Percentiles rank a stretch among this genome's conserved stretches.
phyloP scores from a whole-genome alignment of 2,797 vertebrate genomes.

The Xenopus petersii region DNA sequence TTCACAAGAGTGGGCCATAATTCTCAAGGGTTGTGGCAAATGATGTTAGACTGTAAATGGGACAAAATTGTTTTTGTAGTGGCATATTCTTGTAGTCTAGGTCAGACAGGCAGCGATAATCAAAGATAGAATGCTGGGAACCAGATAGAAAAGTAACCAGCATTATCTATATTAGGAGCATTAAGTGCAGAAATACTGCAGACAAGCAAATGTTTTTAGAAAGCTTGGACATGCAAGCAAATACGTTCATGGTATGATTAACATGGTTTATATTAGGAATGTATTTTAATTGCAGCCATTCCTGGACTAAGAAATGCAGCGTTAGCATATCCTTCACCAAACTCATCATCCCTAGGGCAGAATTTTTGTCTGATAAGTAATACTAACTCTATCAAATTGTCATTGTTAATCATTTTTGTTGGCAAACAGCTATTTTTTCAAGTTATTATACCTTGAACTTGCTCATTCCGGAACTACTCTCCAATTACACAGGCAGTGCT shows the following conservation, averaged over 20 bases:
- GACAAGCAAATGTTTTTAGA: not conserved
- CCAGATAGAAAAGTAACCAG: not conserved
- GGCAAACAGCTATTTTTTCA: not conserved
- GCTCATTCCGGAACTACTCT: not conserved
- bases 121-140: no score
- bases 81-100: no score
- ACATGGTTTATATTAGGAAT: not conserved
- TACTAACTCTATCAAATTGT: not conserved
- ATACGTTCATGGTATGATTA: not conserved
- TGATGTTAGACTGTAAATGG: no score
- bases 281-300: slow-evolving; percentile 7
- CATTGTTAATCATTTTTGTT: not conserved
- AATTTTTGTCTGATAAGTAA: not conserved
- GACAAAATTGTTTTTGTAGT: no score
- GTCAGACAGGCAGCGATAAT: no score
- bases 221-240: not conserved
- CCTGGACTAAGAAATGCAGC: not conserved
- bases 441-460: not conserved
- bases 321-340: slow-evolving; percentile 6
- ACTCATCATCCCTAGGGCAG: not conserved
- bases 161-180: not conserved
- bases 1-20: no score
- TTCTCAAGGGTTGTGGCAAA: no score
- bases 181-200: not conserved
- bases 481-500: not conserved